Base-by-base conservation (phyloP, 2,113 vertebrate species). In the Dunckerocampus dactyliophorus region DNA sequence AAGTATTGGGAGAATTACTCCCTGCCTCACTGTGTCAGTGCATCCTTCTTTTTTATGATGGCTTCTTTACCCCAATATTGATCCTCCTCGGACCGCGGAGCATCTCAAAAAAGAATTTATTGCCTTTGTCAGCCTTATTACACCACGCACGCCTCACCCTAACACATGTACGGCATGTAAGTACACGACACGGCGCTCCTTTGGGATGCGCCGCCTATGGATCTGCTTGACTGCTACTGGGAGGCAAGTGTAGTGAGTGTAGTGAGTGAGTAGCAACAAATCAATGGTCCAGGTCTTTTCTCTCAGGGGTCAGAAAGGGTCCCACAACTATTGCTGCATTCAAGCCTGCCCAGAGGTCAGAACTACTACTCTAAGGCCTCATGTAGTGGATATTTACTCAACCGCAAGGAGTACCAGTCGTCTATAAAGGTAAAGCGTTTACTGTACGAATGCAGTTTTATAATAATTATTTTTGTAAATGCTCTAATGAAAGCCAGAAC, bases 201-300 rank as follows among this genome's bases (percentile, higher is more conserved):
- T 21, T 20, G 77, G 74, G 85, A 74, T 17, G 64, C n/a, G 59
- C 59, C 76, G 75, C 67, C 67, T 84, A 85, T 87, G 64, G 82
- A 85, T 88, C 75, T 74, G 81, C 82, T 81, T 76, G 79, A 81
- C 67, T 65, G 58, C 58, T 70, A 66, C 70, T 76, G n/a, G 57
- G 66, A 63, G 67, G 64, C 65, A 51, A 60, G 65, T 77, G 61
- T 70, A 78, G 79, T 80, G 65, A 59, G 67, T 28, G 24, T 28
- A 74, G 67, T 82, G 78, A 82, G 72, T 22, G 21, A 76, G 76
- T 67, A 83, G 77, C 74, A 89, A 85, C 82, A 85, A 87, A 88
- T 90, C 87, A 83, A 87, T 88, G 69, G 62, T 28, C 69, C 60
- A 74, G 68, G 77, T 85, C 68, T 75, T 65, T 34, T 74, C 71